Base-by-base conservation (phyloP, 1,140 invertebrate genomes). In the Euwallacea fornicatus region DNA sequence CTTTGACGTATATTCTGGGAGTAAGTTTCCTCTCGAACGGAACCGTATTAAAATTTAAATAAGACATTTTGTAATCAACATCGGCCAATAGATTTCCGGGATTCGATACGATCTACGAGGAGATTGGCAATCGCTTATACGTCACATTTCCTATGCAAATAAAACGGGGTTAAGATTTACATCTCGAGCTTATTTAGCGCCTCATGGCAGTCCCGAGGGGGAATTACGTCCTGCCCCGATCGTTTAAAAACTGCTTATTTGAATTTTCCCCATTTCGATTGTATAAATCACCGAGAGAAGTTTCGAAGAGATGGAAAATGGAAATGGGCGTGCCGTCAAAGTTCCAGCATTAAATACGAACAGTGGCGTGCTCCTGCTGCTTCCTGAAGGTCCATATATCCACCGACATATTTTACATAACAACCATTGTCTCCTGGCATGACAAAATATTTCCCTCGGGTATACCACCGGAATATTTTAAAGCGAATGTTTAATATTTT, bases 61-160 rank as follows among this genome's bases (percentile, higher is more conserved):
- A 78, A 78, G 77, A 79, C 76, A 76, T 79, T 79, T 78, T 76
- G 77, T 77, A 78, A 79, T 78, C 78, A 77, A 75, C 73, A 74
- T 77, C 76, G 72, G 76, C 77, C 78, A 80, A 80, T 80, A 79
- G 78, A 80, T 80, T 80, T 80, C 77, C 78, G 76, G 75, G 60
- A 33, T 74, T 61, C 63, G 76, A 77, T 78, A 76, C 69, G 16
- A 78, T 77, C 76, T 74, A 65, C 66, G 60, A 75, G 71, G 77
- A 78, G 77, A 78, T 78, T 78, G 77, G 76, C 78, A 78, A 80
- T 80, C 78, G 73, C 77, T 78, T 79, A 78, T 76, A 76, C 75
- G 75, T 78, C 78, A 80, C 78, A 75, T 80, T 76, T 75, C 76
- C 76, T 76, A 80, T 80, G 77, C 78, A 79, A 80, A 80, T 80